phyloP scores from a whole-genome alignment of 2,113 vertebrate genomes.

The Eptesicus fuscus region DNA sequence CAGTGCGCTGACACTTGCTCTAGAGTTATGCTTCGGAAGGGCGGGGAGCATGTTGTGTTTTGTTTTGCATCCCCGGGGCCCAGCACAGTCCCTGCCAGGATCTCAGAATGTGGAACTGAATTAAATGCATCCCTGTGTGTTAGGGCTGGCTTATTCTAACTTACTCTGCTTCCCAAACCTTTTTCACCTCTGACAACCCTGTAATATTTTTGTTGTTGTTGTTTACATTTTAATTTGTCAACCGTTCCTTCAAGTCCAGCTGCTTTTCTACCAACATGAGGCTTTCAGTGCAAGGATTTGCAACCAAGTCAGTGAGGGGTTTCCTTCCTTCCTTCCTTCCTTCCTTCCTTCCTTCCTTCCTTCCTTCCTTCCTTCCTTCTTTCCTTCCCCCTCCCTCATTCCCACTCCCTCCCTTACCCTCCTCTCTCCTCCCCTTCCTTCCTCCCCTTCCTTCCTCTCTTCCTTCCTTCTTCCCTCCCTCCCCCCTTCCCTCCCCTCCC shows the following conservation, averaged over 20 bases:
- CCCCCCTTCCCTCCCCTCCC: rapidly evolving
- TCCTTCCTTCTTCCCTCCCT: too few species aligned
- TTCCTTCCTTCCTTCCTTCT: too few species aligned
- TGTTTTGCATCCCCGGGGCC: background rate
- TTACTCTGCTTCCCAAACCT: background rate
- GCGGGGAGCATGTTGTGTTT: background rate
- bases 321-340: background rate
- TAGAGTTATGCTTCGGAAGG: background rate
- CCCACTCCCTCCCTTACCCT: too few species aligned
- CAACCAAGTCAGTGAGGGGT: background rate
- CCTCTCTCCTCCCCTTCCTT: rapidly evolving
- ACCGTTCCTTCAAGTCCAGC: background rate
- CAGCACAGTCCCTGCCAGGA: background rate
- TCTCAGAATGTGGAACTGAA: background rate
- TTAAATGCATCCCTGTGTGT: background rate
- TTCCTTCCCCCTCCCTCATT: too few species aligned
- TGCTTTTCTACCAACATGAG: background rate
- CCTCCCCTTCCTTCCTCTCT: rapidly evolving
- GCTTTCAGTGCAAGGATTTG: background rate
- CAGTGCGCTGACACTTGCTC: background rate
- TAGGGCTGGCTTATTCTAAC: background rate
- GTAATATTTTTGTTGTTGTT: background rate
- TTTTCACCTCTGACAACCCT: background rate
- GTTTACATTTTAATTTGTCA: background rate
- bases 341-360: too few species aligned